A percentile compares a stretch with the other conserved stretches of the same genome.
Conservation (phyloP, 1,140 invertebrate species). For the Zelostemma sp. region DNA sequence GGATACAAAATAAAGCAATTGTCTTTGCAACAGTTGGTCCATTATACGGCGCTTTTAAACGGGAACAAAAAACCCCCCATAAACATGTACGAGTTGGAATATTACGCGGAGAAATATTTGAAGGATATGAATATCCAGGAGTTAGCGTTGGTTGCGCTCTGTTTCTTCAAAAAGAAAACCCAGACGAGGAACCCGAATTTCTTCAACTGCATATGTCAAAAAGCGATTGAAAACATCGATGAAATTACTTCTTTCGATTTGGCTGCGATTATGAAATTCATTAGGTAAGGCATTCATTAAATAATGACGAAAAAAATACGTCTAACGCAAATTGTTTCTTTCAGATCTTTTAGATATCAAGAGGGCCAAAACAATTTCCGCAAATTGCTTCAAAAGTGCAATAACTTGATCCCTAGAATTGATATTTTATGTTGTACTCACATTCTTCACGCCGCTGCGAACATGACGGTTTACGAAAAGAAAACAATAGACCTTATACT, state of each 20-base stretch:
- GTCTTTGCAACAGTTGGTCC: constrained; percentile 69
- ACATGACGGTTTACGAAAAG: constrained; percentile 62
- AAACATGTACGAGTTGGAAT: constrained; percentile 73
- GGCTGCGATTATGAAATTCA: constrained; percentile 71
- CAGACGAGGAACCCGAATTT: constrained; percentile 67
- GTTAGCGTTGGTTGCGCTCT: constrained; percentile 72
- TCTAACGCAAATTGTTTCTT: constrained; percentile 18
- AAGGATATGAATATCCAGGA: constrained; percentile 70
- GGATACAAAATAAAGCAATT: constrained; percentile 62
- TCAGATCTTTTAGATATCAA: constrained; percentile 31
- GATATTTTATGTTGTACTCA: constrained; percentile 69
- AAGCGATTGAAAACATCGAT: constrained; percentile 56
- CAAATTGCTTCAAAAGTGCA: constrained; percentile 17
- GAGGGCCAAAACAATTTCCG: constrained; percentile 5
- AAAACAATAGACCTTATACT: constrained; percentile 57
- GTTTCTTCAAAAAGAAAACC: constrained; percentile 74
- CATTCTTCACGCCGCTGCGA: constrained; percentile 69
- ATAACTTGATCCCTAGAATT: constrained; percentile 41
- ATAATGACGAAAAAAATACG: not conserved
- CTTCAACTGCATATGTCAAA: constrained; percentile 61
- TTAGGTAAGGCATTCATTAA: constrained; percentile 42
- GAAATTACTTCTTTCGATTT: constrained; percentile 69
- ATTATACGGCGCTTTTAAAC: constrained; percentile 72
- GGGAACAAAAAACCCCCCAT: constrained; percentile 60
- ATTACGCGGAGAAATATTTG: constrained; percentile 61